Evolutionary conservation across 2,797 vertebrate genomes (phyloP), one percentile per base, ranked within the genome.

Genomic region (Fistularia commersonii): DNA sequence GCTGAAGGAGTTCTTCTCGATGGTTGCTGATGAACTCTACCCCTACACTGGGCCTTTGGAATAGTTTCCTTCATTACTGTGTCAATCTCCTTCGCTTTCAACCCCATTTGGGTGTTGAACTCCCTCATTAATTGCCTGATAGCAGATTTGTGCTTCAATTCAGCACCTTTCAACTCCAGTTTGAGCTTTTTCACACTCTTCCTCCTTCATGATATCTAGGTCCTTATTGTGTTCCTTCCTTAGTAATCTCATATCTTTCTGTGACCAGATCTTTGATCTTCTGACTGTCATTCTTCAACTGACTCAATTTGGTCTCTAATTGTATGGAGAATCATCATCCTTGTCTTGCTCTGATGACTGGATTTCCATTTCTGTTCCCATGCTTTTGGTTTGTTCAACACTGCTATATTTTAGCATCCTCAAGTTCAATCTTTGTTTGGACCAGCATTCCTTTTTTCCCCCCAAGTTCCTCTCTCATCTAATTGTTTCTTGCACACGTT

Each of bases 51-150:
- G 1, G 10, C 70, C 92, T 93, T 79, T 99, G 97, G 90, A 13
- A 99, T 95, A 0, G 94, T 65, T 60, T 99, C 95, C 79, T 92
- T 94, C 35, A 99, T 84, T 31, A 92, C 72, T 32, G 80, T 57
- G 48, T 96, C 92, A 3, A 98, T 57, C 63, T 99, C 97, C 54
- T 57, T 90, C 39, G 99, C 97, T 77, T 96, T 99, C 68, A 95
- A 79, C 50, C 94, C 92, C 84, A 98, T 80, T 41, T 98, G 95
- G 0, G 94, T 93, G 76, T 96, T 97, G 78, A 98, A 94, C 81
- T 99, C 95, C 65, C 96, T 93, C 93, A 99, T 89, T 55, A 99
- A 67, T 58, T 98, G 93, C 72, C 99, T 99, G 61, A 99, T 77
- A 0, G 84, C 75, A 5, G 94, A 97, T 49, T 91, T 97, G 78